Evolutionary conservation across 2,797 vertebrate genomes (phyloP).

Genomic region (Gallinago solitaria): DNA sequence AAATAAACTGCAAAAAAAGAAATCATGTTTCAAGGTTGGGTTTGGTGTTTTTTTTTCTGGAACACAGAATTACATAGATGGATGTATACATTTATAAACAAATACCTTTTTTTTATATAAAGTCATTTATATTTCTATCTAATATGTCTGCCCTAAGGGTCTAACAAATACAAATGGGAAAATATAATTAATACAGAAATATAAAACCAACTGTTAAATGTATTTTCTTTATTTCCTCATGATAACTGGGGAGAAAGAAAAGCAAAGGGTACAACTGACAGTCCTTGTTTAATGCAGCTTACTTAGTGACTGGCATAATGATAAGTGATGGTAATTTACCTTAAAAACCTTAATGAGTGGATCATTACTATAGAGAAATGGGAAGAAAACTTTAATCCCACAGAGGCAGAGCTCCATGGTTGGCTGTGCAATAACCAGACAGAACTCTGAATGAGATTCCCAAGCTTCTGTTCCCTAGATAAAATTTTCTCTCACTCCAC

Average conservation of each 20-base stretch:
- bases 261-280: slow-evolving; percentile 63
- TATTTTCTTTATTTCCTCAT: slow-evolving; percentile 63
- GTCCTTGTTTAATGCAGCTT: slow-evolving; percentile 79
- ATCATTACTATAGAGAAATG: slow-evolving; percentile 84
- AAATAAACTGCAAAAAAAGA: slow-evolving; percentile 26
- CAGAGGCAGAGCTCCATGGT: slow-evolving; percentile 83
- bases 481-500: slow-evolving; percentile 83
- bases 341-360: slow-evolving; percentile 88
- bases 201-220: slow-evolving; percentile 37
- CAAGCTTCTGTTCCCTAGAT: slow-evolving; percentile 82
- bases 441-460: slow-evolving; percentile 83
- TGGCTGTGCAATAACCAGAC: slow-evolving; percentile 86
- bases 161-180: slow-evolving; percentile 16
- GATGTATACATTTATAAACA: background rate
- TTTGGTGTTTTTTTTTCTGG: background rate
- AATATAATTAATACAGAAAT: slow-evolving; percentile 39
- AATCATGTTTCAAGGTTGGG: background rate
- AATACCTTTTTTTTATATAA: background rate
- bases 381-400: slow-evolving; percentile 86
- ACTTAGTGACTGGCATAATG: slow-evolving; percentile 80
- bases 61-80: background rate
- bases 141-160: background rate
- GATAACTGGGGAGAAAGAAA: slow-evolving; percentile 53
- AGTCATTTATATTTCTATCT: slow-evolving; percentile 38
- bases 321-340: slow-evolving; percentile 83